Evolutionary conservation across 2,888 invertebrate species (phyloP).

Genomic region (Gymnocheta viridis): DNA sequence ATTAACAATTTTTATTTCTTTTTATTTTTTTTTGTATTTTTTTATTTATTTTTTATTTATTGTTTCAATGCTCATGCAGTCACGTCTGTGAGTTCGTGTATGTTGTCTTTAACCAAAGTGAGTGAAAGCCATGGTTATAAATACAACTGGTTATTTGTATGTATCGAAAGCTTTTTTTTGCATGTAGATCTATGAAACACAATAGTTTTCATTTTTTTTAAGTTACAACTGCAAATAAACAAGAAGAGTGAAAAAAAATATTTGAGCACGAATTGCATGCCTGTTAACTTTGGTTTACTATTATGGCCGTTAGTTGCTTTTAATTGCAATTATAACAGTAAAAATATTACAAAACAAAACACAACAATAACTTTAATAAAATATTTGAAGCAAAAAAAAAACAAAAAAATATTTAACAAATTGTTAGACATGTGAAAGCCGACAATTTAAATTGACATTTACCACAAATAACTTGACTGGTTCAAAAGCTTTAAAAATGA

Average conservation of each 20-base stretch:
- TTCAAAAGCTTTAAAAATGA: neutral
- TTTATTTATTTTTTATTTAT: neutral
- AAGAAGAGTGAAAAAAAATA: neutral
- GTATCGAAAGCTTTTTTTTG: neutral
- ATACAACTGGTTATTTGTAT: neutral
- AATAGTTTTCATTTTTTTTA: no score
- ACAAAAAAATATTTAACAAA: constrained; percentile 4
- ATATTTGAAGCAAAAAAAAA: constrained; percentile 63
- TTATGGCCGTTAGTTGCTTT: constrained; percentile 52
- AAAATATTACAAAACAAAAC: constrained; percentile 69
- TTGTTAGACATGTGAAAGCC: constrained; percentile 27
- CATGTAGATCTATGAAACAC: neutral
- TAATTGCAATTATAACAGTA: constrained; percentile 63
- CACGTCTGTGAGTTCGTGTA: neutral
- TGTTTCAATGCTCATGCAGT: neutral
- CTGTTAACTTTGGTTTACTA: constrained; percentile 62
- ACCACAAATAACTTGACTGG: neutral
- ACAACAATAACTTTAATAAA: constrained; percentile 10
- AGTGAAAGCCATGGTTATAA: neutral
- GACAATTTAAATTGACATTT: constrained; percentile 50
- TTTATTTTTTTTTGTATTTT: neutral
- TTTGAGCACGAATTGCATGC: constrained; percentile 14
- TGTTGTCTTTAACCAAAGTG: neutral
- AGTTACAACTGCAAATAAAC: neutral
- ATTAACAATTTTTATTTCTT: neutral